A percentile compares a stretch with the other conserved stretches of the same genome.
Conservation (phyloP, 2,888 invertebrate genomes). For the Calameuta filiformis region DNA sequence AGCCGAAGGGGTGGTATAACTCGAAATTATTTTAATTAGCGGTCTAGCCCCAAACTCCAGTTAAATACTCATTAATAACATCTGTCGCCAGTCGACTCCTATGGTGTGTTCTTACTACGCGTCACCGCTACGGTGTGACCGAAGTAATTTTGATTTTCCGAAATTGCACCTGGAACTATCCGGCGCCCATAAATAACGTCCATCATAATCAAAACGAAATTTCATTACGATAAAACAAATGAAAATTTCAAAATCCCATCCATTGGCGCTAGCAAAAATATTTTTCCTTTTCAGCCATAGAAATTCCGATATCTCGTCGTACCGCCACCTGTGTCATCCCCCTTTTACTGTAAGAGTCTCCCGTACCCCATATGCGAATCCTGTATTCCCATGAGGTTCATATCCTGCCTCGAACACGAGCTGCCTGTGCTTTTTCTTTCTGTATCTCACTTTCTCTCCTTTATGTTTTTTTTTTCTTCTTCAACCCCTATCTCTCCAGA, state of each 20-base stretch:
- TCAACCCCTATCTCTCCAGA: not conserved
- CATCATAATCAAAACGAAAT: not conserved
- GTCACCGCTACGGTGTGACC: not conserved
- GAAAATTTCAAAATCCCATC: not conserved
- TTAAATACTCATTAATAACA: slow-evolving; percentile 61
- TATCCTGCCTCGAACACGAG: slow-evolving; percentile 9
- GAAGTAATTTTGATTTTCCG: slow-evolving; percentile 27
- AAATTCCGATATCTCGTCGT: not conserved
- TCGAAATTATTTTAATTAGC: slow-evolving; percentile 64
- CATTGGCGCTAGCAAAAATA: slow-evolving; percentile 24
- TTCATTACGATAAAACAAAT: not conserved
- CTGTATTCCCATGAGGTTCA: slow-evolving; percentile 17
- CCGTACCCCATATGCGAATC: not conserved
- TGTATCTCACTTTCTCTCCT: not conserved
- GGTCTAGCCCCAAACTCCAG: slow-evolving; percentile 53
- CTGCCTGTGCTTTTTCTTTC: not conserved
- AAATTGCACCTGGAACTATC: not conserved
- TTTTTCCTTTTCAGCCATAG: not conserved
- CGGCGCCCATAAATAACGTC: slow-evolving; percentile 2
- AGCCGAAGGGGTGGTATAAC: slow-evolving; percentile 12
- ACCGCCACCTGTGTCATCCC: not conserved
- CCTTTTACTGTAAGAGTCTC: not conserved
- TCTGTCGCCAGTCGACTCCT: slow-evolving; percentile 43
- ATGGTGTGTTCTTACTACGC: not conserved
- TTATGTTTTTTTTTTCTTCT: not conserved